Percentiles rank a stretch among this genome's conserved stretches.
These are phyloP conservation scores for Calyptomena viridis DNA, from an alignment of 2,113 vertebrate species.

Conservation along the genomic window DNA sequence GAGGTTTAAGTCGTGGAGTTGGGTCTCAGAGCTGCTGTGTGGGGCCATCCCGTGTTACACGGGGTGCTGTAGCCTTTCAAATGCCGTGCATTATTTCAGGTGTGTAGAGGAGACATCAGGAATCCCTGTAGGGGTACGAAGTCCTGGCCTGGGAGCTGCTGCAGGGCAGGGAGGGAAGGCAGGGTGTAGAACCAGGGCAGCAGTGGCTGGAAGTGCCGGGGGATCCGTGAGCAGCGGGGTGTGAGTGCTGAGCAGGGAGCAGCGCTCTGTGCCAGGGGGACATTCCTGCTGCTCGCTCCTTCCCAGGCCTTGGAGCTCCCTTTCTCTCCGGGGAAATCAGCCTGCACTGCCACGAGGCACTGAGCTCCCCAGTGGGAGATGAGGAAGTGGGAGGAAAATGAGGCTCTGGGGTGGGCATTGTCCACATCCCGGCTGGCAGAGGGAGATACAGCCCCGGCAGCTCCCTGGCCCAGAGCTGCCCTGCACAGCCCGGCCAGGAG, in stretches of 20 bases:
- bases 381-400: not conserved
- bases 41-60: accelerated
- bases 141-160: not conserved
- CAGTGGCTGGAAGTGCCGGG: accelerated
- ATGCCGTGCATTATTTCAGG: too few species aligned
- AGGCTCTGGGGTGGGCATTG: not conserved
- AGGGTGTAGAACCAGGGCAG: not conserved
- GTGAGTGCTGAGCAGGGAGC: not conserved
- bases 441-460: accelerated
- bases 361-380: not conserved
- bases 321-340: accelerated
- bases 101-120: not conserved
- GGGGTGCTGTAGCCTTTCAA: not conserved
- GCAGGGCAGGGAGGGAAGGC: not conserved
- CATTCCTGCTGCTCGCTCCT: not conserved
- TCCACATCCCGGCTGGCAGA: not conserved
- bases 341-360: not conserved
- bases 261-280: accelerated
- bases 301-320: too few species aligned
- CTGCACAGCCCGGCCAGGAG: accelerated
- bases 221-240: not conserved
- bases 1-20: not conserved
- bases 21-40: not conserved
- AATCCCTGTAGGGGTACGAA: accelerated
- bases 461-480: accelerated